A percentile compares a stretch with the other conserved stretches of the same genome.
These are phyloP conservation scores for Meteorus sp. DNA, from an alignment of 1,140 invertebrate genomes.

Conservation along the genomic window DNA sequence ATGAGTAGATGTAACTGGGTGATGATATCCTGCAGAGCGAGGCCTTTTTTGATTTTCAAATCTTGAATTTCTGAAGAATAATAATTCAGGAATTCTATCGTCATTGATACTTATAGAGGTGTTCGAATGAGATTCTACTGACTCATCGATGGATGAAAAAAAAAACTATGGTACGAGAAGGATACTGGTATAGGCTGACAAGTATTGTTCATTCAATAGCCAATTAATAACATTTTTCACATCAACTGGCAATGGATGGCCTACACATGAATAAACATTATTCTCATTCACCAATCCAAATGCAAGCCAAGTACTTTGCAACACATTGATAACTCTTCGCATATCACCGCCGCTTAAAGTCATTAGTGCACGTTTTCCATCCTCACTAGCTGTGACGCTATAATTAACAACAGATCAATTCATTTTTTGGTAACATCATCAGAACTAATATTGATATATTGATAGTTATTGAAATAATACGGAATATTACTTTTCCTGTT, in stretches of 20 bases:
- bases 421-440: not conserved
- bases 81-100: not conserved
- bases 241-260: conserved; percentile 89
- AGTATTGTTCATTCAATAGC: conserved; percentile 85
- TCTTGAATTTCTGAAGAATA: conserved; percentile 74
- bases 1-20: conserved; percentile 84
- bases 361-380: conserved; percentile 89
- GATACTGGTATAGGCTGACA: conserved; percentile 82
- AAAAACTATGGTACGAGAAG: conserved; percentile 48
- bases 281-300: conserved; percentile 86
- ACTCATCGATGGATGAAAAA: conserved; percentile 10
- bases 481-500: conserved; percentile 75
- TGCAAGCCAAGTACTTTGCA: conserved; percentile 88
- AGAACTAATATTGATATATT: conserved; percentile 1
- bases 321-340: conserved; percentile 94
- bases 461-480: not conserved
- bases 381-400: conserved; percentile 83
- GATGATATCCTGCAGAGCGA: conserved; percentile 88
- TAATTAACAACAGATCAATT: conserved; percentile 31
- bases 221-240: conserved; percentile 89
- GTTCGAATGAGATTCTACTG: not conserved
- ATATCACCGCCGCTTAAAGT: conserved; percentile 95
- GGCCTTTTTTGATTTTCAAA: conserved; percentile 82
- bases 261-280: conserved; percentile 94
- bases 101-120: not conserved